Percentiles rank a stretch among this genome's conserved stretches.
These are phyloP conservation scores for Lasius fuliginosus DNA, from an alignment of 2,888 invertebrate genomes.

Conservation along the genomic window DNA sequence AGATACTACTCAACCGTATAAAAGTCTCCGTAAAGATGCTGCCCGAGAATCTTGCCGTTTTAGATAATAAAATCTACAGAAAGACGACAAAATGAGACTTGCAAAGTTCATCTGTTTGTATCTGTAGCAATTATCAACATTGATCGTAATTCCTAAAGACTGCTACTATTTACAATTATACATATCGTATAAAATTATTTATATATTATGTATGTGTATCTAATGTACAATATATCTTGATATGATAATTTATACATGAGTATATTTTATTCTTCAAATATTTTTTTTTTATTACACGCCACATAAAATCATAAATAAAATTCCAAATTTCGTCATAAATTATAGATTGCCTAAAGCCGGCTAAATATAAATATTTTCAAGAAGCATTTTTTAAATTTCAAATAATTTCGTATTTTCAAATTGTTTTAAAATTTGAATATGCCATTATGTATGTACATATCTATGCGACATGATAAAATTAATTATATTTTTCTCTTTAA, in stretches of 20 bases:
- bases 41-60: constrained; percentile 1
- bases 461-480: not conserved
- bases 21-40: constrained; percentile 23
- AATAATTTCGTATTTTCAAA: not conserved
- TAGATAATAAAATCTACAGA: not conserved
- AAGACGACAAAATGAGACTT: not conserved
- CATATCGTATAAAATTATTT: no score
- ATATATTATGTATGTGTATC: no score
- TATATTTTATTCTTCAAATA: no score
- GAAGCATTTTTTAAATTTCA: not conserved
- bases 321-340: not conserved
- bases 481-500: not conserved
- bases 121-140: not conserved
- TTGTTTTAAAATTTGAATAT: not conserved
- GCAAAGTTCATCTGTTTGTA: not conserved
- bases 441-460: not conserved
- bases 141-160: not conserved
- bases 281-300: not conserved
- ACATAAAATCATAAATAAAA: not conserved
- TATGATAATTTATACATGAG: no score
- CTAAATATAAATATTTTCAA: not conserved
- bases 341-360: not conserved
- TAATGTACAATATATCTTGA: no score
- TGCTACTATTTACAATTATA: no score
- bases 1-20: constrained; percentile 14